A percentile compares a stretch with the other conserved stretches of the same genome.
These are phyloP conservation scores for Leptatherina wallacei DNA, from an alignment of 2,797 vertebrate genomes.

Conservation along the genomic window DNA sequence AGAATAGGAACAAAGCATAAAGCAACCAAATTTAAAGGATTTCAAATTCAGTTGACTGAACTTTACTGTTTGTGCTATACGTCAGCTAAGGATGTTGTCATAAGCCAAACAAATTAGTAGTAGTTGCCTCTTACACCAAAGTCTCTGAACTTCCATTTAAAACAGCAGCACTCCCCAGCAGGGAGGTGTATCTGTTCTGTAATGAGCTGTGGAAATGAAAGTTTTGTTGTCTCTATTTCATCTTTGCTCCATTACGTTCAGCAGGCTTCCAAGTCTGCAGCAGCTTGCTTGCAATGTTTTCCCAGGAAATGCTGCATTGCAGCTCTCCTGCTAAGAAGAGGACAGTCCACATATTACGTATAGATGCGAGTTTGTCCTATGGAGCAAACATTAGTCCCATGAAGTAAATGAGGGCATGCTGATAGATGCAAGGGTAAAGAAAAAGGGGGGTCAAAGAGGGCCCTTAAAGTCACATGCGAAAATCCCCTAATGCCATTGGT, in stretches of 20 bases:
- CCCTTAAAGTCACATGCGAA: constrained; percentile 13
- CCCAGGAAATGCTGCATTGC: constrained; percentile 80
- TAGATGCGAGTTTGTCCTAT: constrained; percentile 40
- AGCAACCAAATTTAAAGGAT: neutral
- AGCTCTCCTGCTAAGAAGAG: constrained; percentile 63
- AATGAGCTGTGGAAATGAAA: constrained; percentile 44
- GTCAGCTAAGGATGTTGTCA: neutral
- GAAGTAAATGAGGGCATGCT: constrained; percentile 37
- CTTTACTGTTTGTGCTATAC: neutral
- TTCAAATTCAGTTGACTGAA: neutral
- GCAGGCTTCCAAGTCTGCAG: constrained; percentile 49
- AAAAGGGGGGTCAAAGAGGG: constrained; percentile 25
- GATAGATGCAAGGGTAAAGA: constrained; percentile 38
- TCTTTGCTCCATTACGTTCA: constrained; percentile 63
- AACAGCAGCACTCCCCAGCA: constrained; percentile 17
- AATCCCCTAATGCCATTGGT: neutral
- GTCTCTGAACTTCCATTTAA: constrained; percentile 34
- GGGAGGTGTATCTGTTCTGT: constrained; percentile 12
- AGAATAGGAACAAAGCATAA: neutral
- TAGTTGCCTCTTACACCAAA: constrained; percentile 5
- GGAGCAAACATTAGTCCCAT: constrained; percentile 15
- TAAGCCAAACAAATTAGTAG: neutral
- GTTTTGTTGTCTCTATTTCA: constrained; percentile 47
- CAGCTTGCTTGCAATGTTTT: constrained; percentile 40
- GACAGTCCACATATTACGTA: constrained; percentile 46